phyloP scores from a whole-genome alignment of 37 sponge, comb jelly and placozoan species.

The Ephydatia muelleri region DNA sequence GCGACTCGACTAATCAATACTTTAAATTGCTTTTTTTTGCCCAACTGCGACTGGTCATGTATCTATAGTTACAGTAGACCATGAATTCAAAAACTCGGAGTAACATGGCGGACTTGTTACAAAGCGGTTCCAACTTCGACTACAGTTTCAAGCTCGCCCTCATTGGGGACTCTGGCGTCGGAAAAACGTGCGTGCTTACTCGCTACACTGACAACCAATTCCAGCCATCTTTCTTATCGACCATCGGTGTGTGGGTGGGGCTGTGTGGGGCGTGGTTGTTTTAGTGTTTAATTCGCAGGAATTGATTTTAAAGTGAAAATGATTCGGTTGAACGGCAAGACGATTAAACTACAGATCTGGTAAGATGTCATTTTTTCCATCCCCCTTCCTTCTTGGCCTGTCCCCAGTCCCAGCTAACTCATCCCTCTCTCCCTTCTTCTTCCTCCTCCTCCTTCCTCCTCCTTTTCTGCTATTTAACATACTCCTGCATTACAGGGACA shows the following conservation, averaged over 20 bases:
- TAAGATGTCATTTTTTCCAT: background rate
- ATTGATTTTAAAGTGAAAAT: constrained; percentile 85
- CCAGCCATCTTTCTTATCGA: constrained; percentile 75
- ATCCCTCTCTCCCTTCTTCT: background rate
- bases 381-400: background rate
- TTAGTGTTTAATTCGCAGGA: constrained; percentile 19
- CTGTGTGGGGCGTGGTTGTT: background rate
- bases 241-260: constrained; percentile 61
- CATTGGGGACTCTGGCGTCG: constrained; percentile 82
- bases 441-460: background rate
- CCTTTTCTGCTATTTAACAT: background rate
- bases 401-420: background rate
- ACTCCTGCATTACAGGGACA: constrained; percentile 74
- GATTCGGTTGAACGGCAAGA: constrained; percentile 66
- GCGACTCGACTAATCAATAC: no score
- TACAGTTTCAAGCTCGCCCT: constrained; percentile 69
- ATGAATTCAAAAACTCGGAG: background rate
- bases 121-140: background rate
- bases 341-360: constrained; percentile 79
- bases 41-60: no score
- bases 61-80: background rate
- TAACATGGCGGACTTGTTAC: background rate
- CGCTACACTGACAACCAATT: constrained; percentile 79
- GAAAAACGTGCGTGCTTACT: constrained; percentile 80
- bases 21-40: no score